Conservation (phyloP, 2,888 invertebrate species). For the Cremastobaeus sp. region DNA sequence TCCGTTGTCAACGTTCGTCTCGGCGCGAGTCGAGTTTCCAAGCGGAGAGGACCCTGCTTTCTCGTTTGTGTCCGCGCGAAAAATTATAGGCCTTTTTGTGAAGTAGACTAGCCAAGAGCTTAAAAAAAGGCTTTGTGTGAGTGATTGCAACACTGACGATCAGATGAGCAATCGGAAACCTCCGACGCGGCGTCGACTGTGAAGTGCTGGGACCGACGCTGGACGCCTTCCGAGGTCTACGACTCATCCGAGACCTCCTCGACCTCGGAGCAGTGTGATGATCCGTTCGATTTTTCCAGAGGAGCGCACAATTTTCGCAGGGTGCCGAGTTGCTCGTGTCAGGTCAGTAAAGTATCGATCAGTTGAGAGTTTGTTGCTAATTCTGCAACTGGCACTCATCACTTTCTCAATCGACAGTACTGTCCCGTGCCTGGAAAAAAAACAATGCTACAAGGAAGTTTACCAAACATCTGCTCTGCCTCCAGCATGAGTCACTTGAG, state of each 20-base stretch:
- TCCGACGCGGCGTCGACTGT: conserved; percentile 72
- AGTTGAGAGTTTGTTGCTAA: background rate
- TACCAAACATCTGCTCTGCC: conserved; percentile 70
- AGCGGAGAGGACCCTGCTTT: too few species aligned
- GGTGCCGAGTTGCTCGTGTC: conserved; percentile 73
- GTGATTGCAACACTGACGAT: conserved; percentile 36
- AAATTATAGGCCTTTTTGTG: background rate
- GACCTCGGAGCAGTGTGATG: conserved; percentile 69
- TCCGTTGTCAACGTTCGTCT: background rate
- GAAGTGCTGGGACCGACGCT: conserved; percentile 72
- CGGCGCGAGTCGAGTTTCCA: too few species aligned
- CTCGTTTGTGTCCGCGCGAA: background rate
- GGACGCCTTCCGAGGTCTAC: conserved; percentile 73
- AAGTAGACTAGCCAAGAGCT: background rate
- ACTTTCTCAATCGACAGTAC: conserved; percentile 61
- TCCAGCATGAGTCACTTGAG: conserved; percentile 55
- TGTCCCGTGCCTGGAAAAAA: conserved; percentile 70
- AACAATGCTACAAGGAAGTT: conserved; percentile 71
- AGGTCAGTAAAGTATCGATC: conserved; percentile 62
- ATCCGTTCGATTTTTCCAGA: conserved; percentile 67
- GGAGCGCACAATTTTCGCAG: too few species aligned
- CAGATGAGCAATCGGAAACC: conserved; percentile 71
- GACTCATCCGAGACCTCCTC: conserved; percentile 73
- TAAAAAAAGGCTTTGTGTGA: conserved; percentile 5
- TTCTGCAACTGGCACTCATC: too few species aligned